Conservation (phyloP, 2,888 invertebrate species). For the Apodemia mormo region DNA sequence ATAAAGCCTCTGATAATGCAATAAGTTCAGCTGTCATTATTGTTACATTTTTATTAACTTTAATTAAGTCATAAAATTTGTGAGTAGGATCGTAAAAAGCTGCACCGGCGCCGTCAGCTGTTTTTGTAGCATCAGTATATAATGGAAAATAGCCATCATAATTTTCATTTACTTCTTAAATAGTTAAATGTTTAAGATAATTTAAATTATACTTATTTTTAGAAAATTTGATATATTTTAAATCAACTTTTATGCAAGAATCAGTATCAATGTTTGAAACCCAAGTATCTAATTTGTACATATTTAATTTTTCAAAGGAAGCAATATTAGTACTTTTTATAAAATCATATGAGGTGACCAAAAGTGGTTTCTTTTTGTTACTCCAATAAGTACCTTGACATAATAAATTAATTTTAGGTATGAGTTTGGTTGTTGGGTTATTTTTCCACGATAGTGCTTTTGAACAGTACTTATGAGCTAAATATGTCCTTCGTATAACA, state of each 20-base stretch:
- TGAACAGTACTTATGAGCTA: background rate
- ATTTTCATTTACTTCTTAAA: slow-evolving; percentile 17
- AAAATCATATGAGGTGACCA: background rate
- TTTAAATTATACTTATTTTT: slow-evolving; percentile 4
- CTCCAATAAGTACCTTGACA: slow-evolving; percentile 19
- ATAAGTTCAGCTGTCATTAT: no score
- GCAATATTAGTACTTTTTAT: no score
- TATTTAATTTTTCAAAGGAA: no score
- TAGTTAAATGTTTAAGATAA: background rate
- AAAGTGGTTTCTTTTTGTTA: slow-evolving; percentile 24
- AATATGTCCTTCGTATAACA: background rate
- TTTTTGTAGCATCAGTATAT: slow-evolving; percentile 22
- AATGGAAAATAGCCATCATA: slow-evolving; percentile 4
- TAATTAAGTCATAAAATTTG: no score
- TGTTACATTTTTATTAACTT: no score
- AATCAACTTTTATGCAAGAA: no score
- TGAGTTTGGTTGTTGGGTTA: background rate
- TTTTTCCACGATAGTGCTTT: slow-evolving; percentile 21
- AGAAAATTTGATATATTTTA: background rate
- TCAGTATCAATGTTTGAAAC: no score
- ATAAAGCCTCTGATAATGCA: no score
- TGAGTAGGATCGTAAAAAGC: no score
- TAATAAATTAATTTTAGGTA: slow-evolving; percentile 7
- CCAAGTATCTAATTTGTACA: no score
- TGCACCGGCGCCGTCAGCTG: background rate